Conservation (phyloP, 2,888 invertebrate species). For the Stenodera caucasica region DNA sequence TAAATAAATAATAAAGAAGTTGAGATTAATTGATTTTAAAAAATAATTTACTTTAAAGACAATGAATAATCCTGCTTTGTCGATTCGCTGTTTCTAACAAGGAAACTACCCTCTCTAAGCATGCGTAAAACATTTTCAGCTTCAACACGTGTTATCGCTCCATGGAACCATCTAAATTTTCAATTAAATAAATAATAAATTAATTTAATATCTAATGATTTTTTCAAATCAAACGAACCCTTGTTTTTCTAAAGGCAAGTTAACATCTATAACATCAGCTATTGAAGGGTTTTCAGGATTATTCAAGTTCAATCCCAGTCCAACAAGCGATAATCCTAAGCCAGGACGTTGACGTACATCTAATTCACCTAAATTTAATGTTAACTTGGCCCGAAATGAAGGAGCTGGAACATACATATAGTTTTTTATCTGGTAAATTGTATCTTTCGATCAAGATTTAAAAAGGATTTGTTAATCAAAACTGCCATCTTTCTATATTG, state of each 20-base stretch:
- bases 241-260: constrained; percentile 83
- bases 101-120: constrained; percentile 87
- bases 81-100: constrained; percentile 93
- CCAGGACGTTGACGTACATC: constrained; percentile 56
- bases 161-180: constrained; percentile 87
- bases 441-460: background rate
- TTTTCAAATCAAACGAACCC: constrained; percentile 63
- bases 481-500: background rate
- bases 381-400: constrained; percentile 70
- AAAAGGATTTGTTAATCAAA: background rate
- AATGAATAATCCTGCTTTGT: constrained; percentile 92
- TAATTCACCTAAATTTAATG: constrained; percentile 70
- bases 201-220: background rate
- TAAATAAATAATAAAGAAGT: constrained; percentile 12
- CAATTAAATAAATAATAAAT: constrained; percentile 13
- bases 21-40: too few species aligned
- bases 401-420: constrained; percentile 44
- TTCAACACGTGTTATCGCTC: constrained; percentile 86
- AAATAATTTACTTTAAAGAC: constrained; percentile 82
- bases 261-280: constrained; percentile 76
- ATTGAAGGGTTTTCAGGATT: constrained; percentile 61
- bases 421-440: too few species aligned
- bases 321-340: constrained; percentile 51
- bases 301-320: constrained; percentile 55
- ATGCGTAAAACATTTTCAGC: constrained; percentile 86